phyloP scores from a whole-genome alignment of 2,888 invertebrate genomes.

The Himalopsyche kuldschensis region DNA sequence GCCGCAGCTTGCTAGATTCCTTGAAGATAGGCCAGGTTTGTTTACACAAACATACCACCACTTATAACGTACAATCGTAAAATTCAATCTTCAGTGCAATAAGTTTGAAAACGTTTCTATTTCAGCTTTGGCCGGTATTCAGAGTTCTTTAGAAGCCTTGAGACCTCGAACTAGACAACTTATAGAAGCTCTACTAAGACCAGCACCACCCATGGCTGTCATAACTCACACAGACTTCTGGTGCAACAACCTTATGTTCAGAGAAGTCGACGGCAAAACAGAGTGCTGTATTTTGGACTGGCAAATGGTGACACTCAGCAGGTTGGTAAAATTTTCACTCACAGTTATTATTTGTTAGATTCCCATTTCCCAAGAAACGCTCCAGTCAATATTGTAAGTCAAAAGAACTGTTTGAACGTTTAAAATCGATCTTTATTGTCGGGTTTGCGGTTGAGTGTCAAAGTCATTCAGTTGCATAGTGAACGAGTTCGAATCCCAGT shows the following conservation, averaged over 20 bases:
- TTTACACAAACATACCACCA: no score
- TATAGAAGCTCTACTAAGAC: conserved; percentile 70
- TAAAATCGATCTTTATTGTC: no score
- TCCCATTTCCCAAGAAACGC: neutral
- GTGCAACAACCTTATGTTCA: conserved; percentile 78
- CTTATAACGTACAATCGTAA: no score
- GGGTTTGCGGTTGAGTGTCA: no score
- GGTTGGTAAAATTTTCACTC: conserved; percentile 42
- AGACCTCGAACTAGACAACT: conserved; percentile 71
- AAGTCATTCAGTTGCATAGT: no score
- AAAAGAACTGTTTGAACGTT: no score
- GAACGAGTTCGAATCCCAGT: no score
- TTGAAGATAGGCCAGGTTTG: conserved; percentile 68
- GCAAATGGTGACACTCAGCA: conserved; percentile 82
- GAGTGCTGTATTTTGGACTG: conserved; percentile 76
- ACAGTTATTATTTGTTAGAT: neutral
- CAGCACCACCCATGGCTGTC: conserved; percentile 72
- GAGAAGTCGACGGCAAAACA: conserved; percentile 55
- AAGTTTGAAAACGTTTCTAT: conserved; percentile 42
- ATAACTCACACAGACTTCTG: conserved; percentile 84
- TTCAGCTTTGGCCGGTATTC: conserved; percentile 43
- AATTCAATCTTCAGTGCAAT: no score
- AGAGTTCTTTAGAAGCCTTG: conserved; percentile 67
- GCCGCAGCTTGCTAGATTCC: conserved; percentile 73
- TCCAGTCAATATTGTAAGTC: no score